These are phyloP conservation scores for Oryzias sinensis DNA, from an alignment of 2,797 vertebrate species.

Conservation along the genomic window DNA sequence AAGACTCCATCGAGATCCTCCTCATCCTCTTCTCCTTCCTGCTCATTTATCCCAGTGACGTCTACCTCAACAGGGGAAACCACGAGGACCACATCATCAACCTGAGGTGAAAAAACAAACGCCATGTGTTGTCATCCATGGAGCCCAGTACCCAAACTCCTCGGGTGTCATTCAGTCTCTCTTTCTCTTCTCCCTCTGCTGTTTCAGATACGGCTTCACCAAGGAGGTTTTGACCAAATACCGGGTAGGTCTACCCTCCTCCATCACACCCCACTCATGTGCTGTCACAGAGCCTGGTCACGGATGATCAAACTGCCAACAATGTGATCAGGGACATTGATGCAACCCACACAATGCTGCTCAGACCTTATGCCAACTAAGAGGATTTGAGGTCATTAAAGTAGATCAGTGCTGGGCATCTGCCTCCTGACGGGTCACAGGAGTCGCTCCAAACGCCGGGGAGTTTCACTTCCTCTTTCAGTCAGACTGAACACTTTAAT, in stretches of 20 bases:
- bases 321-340: constrained; percentile 3
- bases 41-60: constrained; percentile 87
- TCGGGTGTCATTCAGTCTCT: neutral
- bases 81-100: constrained; percentile 96
- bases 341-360: constrained; percentile 9
- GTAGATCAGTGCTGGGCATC: constrained; percentile 20
- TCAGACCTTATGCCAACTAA: constrained; percentile 34
- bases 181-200: constrained; percentile 31
- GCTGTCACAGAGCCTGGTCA: neutral
- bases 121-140: neutral
- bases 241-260: constrained; percentile 75
- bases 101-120: constrained; percentile 76
- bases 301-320: neutral
- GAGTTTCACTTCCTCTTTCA: neutral
- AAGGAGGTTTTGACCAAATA: constrained; percentile 95
- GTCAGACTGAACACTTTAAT: no score
- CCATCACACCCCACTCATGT: no score
- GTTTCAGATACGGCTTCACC: constrained; percentile 89
- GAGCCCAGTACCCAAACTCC: neutral
- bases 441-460: neutral
- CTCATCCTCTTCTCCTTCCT: constrained; percentile 90
- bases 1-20: constrained; percentile 90
- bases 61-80: constrained; percentile 93
- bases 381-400: constrained; percentile 55
- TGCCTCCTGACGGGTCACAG: constrained; percentile 19